Base-by-base conservation (phyloP, 1,140 invertebrate species). In the Drosophila albomicans region DNA sequence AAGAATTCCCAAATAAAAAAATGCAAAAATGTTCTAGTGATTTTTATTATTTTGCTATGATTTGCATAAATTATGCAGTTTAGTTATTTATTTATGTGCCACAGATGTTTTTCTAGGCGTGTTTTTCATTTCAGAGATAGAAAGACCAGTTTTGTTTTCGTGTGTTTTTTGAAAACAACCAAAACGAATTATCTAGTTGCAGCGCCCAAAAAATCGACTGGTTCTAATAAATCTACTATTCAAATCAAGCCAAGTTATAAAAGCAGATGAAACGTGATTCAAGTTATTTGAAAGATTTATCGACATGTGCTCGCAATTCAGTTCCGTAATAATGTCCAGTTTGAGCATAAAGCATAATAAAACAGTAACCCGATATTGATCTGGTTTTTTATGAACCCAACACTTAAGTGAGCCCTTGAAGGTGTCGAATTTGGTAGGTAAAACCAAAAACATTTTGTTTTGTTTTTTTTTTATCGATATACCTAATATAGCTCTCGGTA, bases 1-100 rank as follows among this genome's bases (percentile, higher is more conserved):
- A 67, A 52, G 43, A 16, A 35, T 28, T 6, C 1, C 20, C 10
- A 6, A 38, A 35, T 30, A 51, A 43, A 43, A 43, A 43, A 25
- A 25, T 25, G 20, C 20, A 25, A 38, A 6, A 38, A 38, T 38
- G n/a, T 52, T 68, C 48, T 74, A 0, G 35, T 41, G 30, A 43
- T 68, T 46, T 45, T 32, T 13, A 20, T 28, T 41, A 43, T 20
- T 35, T 62, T 32, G 59, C 16, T 69, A 16, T 41, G n/a, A 54
- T 54, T 16, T 63, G 66, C 25, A 62, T 64, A 71, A 56, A 56
- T 54, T 64, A 64, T 63, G 48, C 38, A 41, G 16, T 32, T 63
- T 35, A 45, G 35, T 35, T 51, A 8, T 56, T 64, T 64, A 32
- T 48, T 71, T 56, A 35, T 56, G 20, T 56, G 6, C 20, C 28